Evolutionary conservation across 2,113 vertebrate species (phyloP).

Genomic region (Nibea albiflora): DNA sequence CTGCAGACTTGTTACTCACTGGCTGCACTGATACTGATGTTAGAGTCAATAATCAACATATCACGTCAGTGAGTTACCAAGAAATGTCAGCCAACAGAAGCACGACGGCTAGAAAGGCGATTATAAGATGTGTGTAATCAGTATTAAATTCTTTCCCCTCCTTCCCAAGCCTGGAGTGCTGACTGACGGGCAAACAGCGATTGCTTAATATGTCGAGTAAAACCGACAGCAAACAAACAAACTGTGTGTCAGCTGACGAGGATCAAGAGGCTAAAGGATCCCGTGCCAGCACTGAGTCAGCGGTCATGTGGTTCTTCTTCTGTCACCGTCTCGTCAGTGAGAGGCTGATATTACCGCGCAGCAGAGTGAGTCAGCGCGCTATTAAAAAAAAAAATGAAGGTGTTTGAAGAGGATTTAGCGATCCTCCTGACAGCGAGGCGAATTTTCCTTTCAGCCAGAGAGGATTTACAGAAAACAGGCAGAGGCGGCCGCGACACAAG

Average conservation of each 20-base stretch:
- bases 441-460: conserved; percentile 5
- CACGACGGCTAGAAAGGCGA: no score
- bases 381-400: neutral
- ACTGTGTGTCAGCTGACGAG: conserved; percentile 25
- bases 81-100: no score
- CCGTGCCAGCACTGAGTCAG: conserved; percentile 15
- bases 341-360: neutral
- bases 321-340: neutral
- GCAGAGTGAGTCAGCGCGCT: neutral
- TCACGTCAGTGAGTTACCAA: no score
- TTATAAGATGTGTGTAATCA: no score
- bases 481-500: conserved; percentile 22
- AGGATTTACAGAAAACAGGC: conserved; percentile 26
- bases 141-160: neutral
- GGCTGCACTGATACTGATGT: no score
- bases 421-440: neutral
- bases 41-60: no score
- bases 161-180: neutral
- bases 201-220: neutral
- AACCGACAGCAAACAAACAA: conserved; percentile 20
- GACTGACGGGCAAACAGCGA: neutral
- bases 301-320: neutral
- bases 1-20: no score
- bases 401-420: neutral
- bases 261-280: conserved; percentile 11